These are phyloP conservation scores for Poecilia wingei DNA, from an alignment of 2,797 vertebrate species.

Conservation along the genomic window DNA sequence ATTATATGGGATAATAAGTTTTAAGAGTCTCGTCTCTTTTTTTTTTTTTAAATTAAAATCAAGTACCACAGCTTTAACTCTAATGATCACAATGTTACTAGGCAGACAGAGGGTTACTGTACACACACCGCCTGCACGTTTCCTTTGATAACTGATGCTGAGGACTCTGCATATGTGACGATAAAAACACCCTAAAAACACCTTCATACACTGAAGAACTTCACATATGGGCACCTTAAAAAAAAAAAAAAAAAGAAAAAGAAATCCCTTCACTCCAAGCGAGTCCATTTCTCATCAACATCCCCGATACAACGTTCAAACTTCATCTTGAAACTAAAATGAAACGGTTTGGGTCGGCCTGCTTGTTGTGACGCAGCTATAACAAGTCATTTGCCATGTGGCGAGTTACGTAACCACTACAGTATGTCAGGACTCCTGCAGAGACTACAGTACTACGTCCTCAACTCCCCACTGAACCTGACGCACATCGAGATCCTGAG, in stretches of 20 bases:
- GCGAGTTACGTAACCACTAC: conserved; percentile 39
- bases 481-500: conserved; percentile 37
- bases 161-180: neutral
- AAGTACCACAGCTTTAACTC: neutral
- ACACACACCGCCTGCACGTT: neutral
- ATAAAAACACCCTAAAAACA: neutral
- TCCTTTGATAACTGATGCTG: neutral
- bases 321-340: conserved; percentile 20
- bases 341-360: conserved; percentile 46
- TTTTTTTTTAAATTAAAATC: neutral
- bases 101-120: conserved; percentile 5
- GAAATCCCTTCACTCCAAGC: conserved; percentile 8
- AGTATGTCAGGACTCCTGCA: conserved; percentile 42
- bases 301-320: conserved; percentile 18
- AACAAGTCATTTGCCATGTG: conserved; percentile 7
- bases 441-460: conserved; percentile 39
- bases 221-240: conserved; percentile 12
- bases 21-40: neutral
- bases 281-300: neutral
- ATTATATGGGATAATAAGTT: neutral
- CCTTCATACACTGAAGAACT: neutral
- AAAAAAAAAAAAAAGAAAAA: conserved; percentile 2
- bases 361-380: conserved; percentile 14
- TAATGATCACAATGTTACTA: conserved; percentile 16
- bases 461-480: conserved; percentile 9